A percentile compares a stretch with the other conserved stretches of the same genome.
Conservation (phyloP, 2,113 vertebrate genomes). For the Barnardius zonarius region DNA sequence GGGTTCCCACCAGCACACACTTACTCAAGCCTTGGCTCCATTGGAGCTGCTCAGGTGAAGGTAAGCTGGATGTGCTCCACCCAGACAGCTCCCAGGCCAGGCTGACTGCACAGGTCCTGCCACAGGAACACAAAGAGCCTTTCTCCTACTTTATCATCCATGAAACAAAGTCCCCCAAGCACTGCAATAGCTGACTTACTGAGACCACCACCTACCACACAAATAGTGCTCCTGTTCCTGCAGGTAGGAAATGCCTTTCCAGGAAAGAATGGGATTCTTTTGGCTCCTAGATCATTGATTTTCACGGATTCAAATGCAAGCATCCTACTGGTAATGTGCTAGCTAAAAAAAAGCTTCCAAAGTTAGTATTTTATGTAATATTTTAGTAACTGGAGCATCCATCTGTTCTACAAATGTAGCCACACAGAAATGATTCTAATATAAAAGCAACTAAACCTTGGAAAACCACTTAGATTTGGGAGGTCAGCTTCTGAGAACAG, state of each 20-base stretch:
- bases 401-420: background rate
- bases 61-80: constrained; percentile 20
- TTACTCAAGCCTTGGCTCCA: background rate
- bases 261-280: background rate
- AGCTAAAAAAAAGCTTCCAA: background rate
- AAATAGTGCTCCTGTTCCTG: background rate
- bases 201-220: background rate
- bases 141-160: background rate
- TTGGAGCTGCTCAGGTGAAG: background rate
- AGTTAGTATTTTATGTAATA: background rate
- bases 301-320: background rate
- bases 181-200: background rate
- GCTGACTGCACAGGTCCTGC: constrained; percentile 30
- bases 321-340: background rate
- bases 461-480: background rate
- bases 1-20: background rate
- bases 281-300: background rate
- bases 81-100: background rate
- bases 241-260: background rate
- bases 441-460: background rate
- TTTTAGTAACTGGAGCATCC: background rate
- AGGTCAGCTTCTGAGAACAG: background rate
- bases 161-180: background rate
- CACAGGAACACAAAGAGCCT: background rate
- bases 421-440: background rate